Evolutionary conservation across 2,797 vertebrate species (phyloP), one percentile per base, ranked within the genome.

Genomic region (Chromis chromis): DNA sequence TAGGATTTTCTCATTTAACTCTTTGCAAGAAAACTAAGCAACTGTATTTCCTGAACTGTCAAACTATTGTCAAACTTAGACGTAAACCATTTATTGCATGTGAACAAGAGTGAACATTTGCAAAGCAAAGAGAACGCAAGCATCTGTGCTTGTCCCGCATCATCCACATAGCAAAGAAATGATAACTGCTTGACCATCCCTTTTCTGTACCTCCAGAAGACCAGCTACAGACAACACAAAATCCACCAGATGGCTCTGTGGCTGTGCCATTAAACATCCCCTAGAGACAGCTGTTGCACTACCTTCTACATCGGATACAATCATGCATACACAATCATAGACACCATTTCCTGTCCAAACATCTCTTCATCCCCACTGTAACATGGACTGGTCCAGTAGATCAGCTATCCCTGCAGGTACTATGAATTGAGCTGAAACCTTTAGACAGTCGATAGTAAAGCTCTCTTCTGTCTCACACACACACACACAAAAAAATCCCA

Each of bases 231-330:
- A 48, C 4, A 42, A 50, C 57, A 52, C 44, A 6, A 42, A 40
- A 19, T 70, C 40, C 54, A 48, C 24, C 71, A 70, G 42, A 52
- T 56, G 57, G 31, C 39, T 28, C 42, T 42, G 72, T 56, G 16
- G 72, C 65, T 61, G 48, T 31, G 25, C 28, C 8, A 27, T n/a
- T 56, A 57, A 19, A 22, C 52, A n/a, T 57, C 21, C 25, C 50
- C 40, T 3, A 1, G 16, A 57, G 31, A 58, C n/a, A 75, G 59
- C 57, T 75, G 75, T 56, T 55, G 9, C 49, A 46, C 25, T 60
- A 24, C 39, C 31, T 31, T 66, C 16, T 52, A 56, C 63, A 36
- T 7, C 4, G 25, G 22, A 60, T 17, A 72, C 68, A 71, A 21
- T 39, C 16, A 14, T 11, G 10, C 22, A 19, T 28, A 56, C 48